Percentiles rank a stretch among this genome's conserved stretches.
Conservation (phyloP, 2,113 vertebrate genomes). For the Tachycineta bicolor region DNA sequence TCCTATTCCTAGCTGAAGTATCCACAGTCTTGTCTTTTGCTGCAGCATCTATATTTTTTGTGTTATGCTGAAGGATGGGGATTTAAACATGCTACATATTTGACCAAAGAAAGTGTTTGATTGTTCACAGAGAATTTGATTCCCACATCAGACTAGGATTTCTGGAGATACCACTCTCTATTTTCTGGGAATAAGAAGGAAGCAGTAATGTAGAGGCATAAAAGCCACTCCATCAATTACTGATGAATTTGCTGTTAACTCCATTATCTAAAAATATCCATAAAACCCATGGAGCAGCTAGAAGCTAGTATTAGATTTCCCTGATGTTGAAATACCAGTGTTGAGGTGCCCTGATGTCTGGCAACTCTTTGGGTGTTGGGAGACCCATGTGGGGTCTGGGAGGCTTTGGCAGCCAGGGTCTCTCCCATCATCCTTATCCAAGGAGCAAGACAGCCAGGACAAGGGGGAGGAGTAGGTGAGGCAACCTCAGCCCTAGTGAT, state of each 20-base stretch:
- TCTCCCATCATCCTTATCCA: not conserved
- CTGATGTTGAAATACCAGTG: not conserved
- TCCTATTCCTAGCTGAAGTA: not conserved
- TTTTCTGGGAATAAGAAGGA: not conserved
- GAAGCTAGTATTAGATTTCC: not conserved
- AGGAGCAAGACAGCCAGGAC: not conserved
- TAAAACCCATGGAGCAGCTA: not conserved
- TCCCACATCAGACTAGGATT: not conserved
- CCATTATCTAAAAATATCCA: not conserved
- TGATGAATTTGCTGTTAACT: not conserved
- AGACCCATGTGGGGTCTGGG: fast-evolving
- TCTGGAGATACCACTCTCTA: not conserved
- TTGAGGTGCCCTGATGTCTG: not conserved
- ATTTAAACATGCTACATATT: not conserved
- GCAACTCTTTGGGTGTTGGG: fast-evolving
- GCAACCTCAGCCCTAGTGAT: not conserved
- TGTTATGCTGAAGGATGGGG: not conserved
- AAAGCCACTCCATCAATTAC: not conserved
- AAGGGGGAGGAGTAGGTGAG: not conserved
- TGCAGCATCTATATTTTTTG: not conserved
- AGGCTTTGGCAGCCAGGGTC: not conserved
- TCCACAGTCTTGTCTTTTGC: fast-evolving
- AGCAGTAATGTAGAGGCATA: not conserved
- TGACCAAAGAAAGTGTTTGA: not conserved
- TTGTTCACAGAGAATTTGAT: not conserved